These are phyloP conservation scores for Nomada lathburiana DNA, from an alignment of 2,888 invertebrate genomes.

Conservation along the genomic window DNA sequence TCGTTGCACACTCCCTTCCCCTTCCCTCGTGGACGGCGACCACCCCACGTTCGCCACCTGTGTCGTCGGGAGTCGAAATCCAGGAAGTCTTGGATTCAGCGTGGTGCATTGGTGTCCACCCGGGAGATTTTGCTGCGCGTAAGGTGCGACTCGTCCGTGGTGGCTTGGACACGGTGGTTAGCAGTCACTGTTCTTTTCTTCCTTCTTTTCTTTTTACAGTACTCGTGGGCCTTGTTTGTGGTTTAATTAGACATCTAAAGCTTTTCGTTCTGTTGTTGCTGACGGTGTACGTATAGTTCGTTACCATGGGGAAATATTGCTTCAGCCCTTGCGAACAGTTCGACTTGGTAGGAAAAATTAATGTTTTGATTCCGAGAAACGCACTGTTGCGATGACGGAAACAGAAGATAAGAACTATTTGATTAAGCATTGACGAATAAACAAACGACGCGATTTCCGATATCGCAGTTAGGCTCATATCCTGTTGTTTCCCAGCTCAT, in stretches of 20 bases:
- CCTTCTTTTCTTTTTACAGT: background rate
- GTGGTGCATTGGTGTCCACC: background rate
- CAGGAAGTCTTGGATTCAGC: constrained; percentile 23
- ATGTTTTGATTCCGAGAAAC: too few species aligned
- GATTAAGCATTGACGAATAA: too few species aligned
- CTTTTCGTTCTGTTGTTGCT: background rate
- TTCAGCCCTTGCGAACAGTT: too few species aligned
- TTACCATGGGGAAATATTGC: too few species aligned
- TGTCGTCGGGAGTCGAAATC: constrained; percentile 37
- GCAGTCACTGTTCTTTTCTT: background rate
- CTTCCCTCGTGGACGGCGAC: constrained; percentile 17
- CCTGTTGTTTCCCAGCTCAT: too few species aligned
- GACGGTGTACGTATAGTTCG: background rate
- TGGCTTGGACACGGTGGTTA: background rate
- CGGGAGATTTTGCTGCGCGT: background rate
- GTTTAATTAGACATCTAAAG: constrained; percentile 15
- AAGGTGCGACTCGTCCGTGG: background rate
- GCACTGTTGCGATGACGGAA: too few species aligned
- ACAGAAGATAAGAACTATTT: too few species aligned
- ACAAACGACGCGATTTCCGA: too few species aligned
- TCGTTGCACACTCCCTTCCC: constrained; percentile 52
- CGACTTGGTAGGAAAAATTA: too few species aligned
- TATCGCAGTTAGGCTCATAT: too few species aligned
- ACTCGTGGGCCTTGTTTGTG: constrained; percentile 3
- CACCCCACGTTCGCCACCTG: constrained; percentile 48